Evolutionary conservation across 2,888 invertebrate species (phyloP), one percentile per base, ranked within the genome.

Genomic region (Perithous albicinctus): DNA sequence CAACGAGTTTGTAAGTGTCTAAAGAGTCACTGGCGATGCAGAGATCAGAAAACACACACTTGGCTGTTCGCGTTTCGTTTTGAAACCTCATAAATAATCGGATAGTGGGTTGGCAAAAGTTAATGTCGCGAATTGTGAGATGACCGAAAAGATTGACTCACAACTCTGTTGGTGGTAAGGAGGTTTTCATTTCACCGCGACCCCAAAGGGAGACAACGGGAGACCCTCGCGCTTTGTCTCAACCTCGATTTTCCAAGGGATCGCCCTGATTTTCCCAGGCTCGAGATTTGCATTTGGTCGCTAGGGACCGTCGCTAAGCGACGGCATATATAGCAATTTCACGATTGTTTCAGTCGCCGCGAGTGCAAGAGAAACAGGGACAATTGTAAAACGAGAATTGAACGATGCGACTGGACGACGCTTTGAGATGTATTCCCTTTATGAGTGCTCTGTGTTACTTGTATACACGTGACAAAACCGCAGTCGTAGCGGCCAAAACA

Each of bases 401-500:
- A 48, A 18, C 26, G 15, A 41, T 8, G 26, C 12, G 43, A 41
- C 29, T 20, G 56, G 35, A 41, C 32, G 32, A 1, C 10, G 59
- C 72, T 72, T 38, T 61, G 72, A 72, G 59, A 59, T 61, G 29
- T 15, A 61, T 15, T 29, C 29, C 72, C 46, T 72, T 72, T 61
- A 72, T 72, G 59, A 72, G 43, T 43, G 43, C 43, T 43, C 41
- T 70, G 43, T 70, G 4, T n/a, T n/a, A n/a, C 41, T 26, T 29
- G 18, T 43, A n/a, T 72, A 43, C 23, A 43, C 32, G 72, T 59
- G 72, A 59, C 72, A 46, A 32, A 72, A 72, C 72, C 72, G 72
- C 72, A 61, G 32, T 12, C 72, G 43, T 48, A 72, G 72, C 59
- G 72, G 72, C 59, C 72, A 20, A 72, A 59, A 59, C 72, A 59